Evolutionary conservation across 2,888 invertebrate genomes (phyloP).

Genomic region (Drosophila algonquin): DNA sequence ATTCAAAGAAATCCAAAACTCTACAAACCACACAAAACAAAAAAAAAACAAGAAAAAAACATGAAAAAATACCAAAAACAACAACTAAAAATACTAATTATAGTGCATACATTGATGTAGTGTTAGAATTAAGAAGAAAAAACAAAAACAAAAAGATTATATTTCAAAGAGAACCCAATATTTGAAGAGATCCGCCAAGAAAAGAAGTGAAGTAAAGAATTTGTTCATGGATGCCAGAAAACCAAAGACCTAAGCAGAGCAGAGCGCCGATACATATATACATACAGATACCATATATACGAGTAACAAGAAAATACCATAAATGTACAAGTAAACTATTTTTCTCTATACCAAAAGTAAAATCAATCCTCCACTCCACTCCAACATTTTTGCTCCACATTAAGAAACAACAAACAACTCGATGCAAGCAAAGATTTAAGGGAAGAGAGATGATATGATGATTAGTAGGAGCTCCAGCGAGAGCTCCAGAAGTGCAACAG

Average conservation of each 20-base stretch:
- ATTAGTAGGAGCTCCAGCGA: slow-evolving; percentile 38
- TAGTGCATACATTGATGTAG: slow-evolving; percentile 80
- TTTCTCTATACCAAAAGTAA: slow-evolving; percentile 74
- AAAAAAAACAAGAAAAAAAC: slow-evolving; percentile 12
- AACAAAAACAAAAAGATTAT: slow-evolving; percentile 36
- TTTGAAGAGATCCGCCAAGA: background rate
- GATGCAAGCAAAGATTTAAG: slow-evolving; percentile 56
- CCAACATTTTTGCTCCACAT: slow-evolving; percentile 78
- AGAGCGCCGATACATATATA: slow-evolving; percentile 36
- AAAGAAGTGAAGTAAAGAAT: slow-evolving; percentile 51
- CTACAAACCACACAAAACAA: slow-evolving; percentile 68
- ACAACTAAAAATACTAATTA: slow-evolving; percentile 80
- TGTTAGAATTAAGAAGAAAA: slow-evolving; percentile 55
- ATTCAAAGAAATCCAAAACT: slow-evolving; percentile 81
- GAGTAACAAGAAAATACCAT: slow-evolving; percentile 51
- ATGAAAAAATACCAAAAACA: slow-evolving; percentile 36
- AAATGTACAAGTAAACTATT: slow-evolving; percentile 76
- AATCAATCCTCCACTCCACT: slow-evolving; percentile 53
- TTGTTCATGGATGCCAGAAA: slow-evolving; percentile 49
- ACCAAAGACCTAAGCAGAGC: slow-evolving; percentile 40
- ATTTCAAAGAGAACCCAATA: slow-evolving; percentile 27
- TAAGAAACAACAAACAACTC: slow-evolving; percentile 33
- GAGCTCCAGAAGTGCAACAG: slow-evolving; percentile 48
- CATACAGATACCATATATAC: slow-evolving; percentile 18
- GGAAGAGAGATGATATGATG: slow-evolving; percentile 24